Conservation (phyloP, 1,140 invertebrate genomes). For the honey bee (Apis mellifera) region Amel_HAv3.1 CM009937.2:1772501-1773000, state of each 20-base stretch:
- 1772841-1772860: too few species aligned
- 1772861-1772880: too few species aligned
- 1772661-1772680: constrained; percentile 99
- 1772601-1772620: constrained; percentile 97
- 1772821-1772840: too few species aligned
- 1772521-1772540: constrained; percentile 96
- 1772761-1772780: constrained; percentile 95
- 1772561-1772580: constrained; percentile 98
- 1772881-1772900: background rate
- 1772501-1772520: constrained; percentile 98
- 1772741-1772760: constrained; percentile 97
- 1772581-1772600: constrained; percentile 98
- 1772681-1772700: constrained; percentile 99
- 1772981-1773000: background rate
- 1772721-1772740: constrained; percentile 99
- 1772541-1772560: constrained; percentile 98
- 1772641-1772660: constrained; percentile 98
- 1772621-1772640: constrained; percentile 99
- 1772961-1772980: background rate
- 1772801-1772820: too few species aligned
- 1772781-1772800: constrained; percentile 36
- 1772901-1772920: background rate
- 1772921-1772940: background rate
- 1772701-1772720: constrained; percentile 99
- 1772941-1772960: background rate